A percentile compares a stretch with the other conserved stretches of the same genome.
These are phyloP conservation scores for Peromyscus maniculatus DNA, from an alignment of 2,113 vertebrate genomes.

Conservation along the genomic window DNA sequence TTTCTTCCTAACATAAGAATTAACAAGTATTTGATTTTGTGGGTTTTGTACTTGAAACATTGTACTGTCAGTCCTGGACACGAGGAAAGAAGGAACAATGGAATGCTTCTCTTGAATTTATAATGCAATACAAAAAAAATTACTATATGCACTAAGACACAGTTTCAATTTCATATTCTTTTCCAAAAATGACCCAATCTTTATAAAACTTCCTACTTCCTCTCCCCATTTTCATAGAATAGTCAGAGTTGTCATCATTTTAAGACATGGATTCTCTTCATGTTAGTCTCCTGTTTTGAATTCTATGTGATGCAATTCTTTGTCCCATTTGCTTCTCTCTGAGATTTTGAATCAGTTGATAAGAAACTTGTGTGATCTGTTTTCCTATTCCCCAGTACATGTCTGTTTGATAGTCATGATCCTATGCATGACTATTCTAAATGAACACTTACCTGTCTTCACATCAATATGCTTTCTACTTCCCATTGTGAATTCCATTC, in stretches of 20 bases:
- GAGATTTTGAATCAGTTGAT: neutral
- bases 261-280: neutral
- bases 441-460: neutral
- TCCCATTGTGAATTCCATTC: neutral
- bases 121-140: neutral
- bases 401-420: neutral
- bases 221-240: neutral
- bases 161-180: neutral
- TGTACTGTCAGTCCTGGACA: neutral
- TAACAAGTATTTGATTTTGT: constrained; percentile 36
- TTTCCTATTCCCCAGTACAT: neutral
- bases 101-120: neutral
- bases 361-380: neutral
- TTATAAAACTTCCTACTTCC: neutral
- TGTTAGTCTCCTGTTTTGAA: neutral
- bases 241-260: neutral
- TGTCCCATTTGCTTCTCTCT: neutral
- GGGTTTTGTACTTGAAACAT: neutral
- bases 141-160: neutral
- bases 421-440: neutral
- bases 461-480: neutral
- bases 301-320: neutral
- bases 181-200: neutral
- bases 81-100: neutral
- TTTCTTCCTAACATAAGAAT: constrained; percentile 8